phyloP scores from a whole-genome alignment of 53 echinoderm and acorn worm species.

The Holothuria leucospilota region DNA sequence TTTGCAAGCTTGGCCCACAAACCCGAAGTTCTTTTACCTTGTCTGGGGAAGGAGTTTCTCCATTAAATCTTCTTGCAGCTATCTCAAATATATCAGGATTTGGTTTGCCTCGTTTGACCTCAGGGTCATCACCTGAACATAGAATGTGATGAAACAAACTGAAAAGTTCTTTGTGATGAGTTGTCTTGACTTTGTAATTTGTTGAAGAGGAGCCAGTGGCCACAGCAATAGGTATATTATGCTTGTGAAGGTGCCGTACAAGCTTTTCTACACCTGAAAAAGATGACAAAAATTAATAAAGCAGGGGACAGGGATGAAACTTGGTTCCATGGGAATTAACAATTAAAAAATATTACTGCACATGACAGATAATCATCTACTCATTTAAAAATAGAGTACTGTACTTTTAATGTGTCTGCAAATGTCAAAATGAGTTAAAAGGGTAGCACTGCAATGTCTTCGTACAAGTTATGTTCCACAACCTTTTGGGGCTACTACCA shows the following conservation, averaged over 20 bases:
- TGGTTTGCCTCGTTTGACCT: constrained; percentile 89
- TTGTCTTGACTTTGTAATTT: constrained; percentile 69
- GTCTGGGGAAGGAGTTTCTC: constrained; percentile 64
- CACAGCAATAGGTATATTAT: constrained; percentile 86
- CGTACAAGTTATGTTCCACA: too few relatives aligned
- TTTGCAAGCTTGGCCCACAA: too few relatives aligned
- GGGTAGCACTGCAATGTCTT: too few relatives aligned
- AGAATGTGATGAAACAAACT: constrained; percentile 88
- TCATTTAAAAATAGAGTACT: neutral
- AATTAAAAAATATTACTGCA: too few relatives aligned
- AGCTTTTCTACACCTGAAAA: constrained; percentile 83
- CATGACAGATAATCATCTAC: too few relatives aligned
- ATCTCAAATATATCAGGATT: constrained; percentile 84
- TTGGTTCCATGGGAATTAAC: neutral
- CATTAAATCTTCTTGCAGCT: constrained; percentile 75
- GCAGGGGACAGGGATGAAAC: neutral
- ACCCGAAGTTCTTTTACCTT: constrained; percentile 63
- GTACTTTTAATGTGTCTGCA: too few relatives aligned
- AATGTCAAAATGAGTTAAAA: too few relatives aligned
- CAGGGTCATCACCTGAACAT: constrained; percentile 88
- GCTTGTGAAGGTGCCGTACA: constrained; percentile 79
- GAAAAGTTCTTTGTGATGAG: constrained; percentile 85
- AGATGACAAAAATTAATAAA: neutral
- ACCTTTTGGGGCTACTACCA: too few relatives aligned
- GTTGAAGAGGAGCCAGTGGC: constrained; percentile 82